Conservation (phyloP, 2,888 invertebrate genomes). For the Coelinius sp. region DNA sequence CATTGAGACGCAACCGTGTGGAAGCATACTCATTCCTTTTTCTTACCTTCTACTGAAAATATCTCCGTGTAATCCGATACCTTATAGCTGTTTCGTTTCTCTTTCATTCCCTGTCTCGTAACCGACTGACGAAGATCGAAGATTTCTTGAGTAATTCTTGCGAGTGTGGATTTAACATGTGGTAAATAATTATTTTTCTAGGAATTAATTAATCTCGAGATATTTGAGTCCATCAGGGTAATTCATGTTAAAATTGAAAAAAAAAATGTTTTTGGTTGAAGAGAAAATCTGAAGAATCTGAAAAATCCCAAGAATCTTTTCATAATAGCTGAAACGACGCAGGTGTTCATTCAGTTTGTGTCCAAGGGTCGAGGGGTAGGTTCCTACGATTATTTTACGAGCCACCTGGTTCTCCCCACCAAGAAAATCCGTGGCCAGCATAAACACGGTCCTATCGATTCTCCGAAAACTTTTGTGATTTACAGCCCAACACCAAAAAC, state of each 20-base stretch:
- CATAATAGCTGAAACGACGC: constrained; percentile 5
- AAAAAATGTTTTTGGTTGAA: background rate
- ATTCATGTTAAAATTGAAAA: background rate
- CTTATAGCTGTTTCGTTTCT: constrained; percentile 4
- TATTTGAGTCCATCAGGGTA: background rate
- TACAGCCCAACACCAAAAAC: constrained; percentile 36
- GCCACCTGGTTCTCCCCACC: constrained; percentile 58
- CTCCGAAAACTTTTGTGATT: constrained; percentile 37
- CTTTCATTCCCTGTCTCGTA: background rate
- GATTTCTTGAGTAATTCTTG: background rate
- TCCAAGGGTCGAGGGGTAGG: constrained; percentile 47
- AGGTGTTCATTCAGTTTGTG: constrained; percentile 34
- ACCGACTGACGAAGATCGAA: constrained; percentile 8
- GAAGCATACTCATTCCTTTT: constrained; percentile 57
- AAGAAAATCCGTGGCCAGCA: constrained; percentile 34
- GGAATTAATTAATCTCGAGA: background rate
- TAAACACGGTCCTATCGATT: constrained; percentile 31
- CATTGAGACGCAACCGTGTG: constrained; percentile 63
- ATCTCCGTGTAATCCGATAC: constrained; percentile 57
- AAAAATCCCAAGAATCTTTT: background rate
- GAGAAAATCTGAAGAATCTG: background rate
- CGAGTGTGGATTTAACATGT: background rate
- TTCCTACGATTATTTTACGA: constrained; percentile 57
- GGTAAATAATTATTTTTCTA: background rate
- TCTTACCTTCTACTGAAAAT: constrained; percentile 49